Percentiles rank a stretch among this genome's conserved stretches.
These are phyloP conservation scores for Apteryx owenii DNA, from an alignment of 2,113 vertebrate species.

Conservation along the genomic window DNA sequence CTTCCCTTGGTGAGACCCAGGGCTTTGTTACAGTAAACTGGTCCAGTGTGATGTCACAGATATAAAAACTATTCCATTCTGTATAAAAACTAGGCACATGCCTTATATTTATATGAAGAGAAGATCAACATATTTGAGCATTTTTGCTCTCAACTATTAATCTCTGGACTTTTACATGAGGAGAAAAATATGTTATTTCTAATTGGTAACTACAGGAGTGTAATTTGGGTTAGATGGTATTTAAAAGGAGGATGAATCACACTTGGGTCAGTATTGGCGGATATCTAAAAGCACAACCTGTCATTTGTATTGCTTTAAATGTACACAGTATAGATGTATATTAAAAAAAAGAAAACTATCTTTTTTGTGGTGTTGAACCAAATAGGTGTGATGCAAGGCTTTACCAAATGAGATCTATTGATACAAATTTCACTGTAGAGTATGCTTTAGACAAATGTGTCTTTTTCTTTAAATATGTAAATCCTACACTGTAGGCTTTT, in stretches of 20 bases:
- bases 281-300: slow-evolving; percentile 82
- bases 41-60: slow-evolving; percentile 81
- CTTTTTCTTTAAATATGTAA: slow-evolving; percentile 80
- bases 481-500: slow-evolving; percentile 84
- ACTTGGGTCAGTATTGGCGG: slow-evolving; percentile 75
- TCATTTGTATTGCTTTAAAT: slow-evolving; percentile 87
- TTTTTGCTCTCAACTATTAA: slow-evolving; percentile 68
- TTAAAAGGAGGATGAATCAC: slow-evolving; percentile 77
- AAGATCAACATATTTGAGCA: slow-evolving; percentile 71
- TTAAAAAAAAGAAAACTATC: slow-evolving; percentile 75
- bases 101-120: slow-evolving; percentile 82
- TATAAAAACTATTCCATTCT: slow-evolving; percentile 87
- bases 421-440: slow-evolving; percentile 82
- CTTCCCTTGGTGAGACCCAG: slow-evolving; percentile 65
- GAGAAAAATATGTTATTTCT: slow-evolving; percentile 62
- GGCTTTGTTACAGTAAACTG: slow-evolving; percentile 82
- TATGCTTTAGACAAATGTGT: slow-evolving; percentile 86
- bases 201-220: slow-evolving; percentile 67
- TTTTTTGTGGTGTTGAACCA: slow-evolving; percentile 81
- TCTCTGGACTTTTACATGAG: slow-evolving; percentile 64
- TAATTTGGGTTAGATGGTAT: slow-evolving; percentile 62
- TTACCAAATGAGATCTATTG: slow-evolving; percentile 82
- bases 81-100: slow-evolving; percentile 86
- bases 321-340: slow-evolving; percentile 82
- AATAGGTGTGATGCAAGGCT: slow-evolving; percentile 88